Evolutionary conservation across 2,113 vertebrate species (phyloP).

Genomic region (Chionis minor): DNA sequence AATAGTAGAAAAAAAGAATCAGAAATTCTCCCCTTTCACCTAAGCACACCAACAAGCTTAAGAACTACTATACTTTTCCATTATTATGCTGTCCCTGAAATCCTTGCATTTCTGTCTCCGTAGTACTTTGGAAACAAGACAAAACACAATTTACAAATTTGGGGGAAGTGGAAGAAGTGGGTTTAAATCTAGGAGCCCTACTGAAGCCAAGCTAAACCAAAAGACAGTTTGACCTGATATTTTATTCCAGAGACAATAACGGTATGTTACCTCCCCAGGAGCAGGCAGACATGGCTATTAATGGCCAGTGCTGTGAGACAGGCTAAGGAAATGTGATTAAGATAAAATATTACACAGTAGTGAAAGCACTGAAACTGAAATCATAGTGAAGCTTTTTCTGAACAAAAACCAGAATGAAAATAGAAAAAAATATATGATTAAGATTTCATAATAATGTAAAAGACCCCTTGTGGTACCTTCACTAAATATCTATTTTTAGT

Average conservation of each 20-base stretch:
- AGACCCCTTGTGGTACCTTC: neutral
- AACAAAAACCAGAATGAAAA: neutral
- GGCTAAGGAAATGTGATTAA: neutral
- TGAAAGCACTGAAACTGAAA: neutral
- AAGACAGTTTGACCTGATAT: neutral
- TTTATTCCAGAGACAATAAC: neutral
- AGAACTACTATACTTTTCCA: neutral
- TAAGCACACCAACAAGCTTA: neutral
- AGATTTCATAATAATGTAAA: neutral
- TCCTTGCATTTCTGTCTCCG: neutral
- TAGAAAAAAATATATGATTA: neutral
- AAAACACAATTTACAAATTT: neutral
- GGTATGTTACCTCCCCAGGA: neutral
- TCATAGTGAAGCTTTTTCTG: neutral
- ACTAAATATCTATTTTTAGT: neutral
- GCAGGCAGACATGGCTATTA: neutral
- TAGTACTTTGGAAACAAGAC: neutral
- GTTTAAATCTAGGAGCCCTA: neutral
- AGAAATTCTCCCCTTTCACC: neutral
- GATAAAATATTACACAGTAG: neutral
- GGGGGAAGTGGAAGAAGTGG: neutral
- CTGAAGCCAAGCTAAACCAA: neutral
- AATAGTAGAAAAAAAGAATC: neutral
- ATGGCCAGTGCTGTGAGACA: neutral
- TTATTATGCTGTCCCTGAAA: neutral